Conservation (phyloP, 2,888 invertebrate genomes). For the Flabesymbios commensalis region DNA sequence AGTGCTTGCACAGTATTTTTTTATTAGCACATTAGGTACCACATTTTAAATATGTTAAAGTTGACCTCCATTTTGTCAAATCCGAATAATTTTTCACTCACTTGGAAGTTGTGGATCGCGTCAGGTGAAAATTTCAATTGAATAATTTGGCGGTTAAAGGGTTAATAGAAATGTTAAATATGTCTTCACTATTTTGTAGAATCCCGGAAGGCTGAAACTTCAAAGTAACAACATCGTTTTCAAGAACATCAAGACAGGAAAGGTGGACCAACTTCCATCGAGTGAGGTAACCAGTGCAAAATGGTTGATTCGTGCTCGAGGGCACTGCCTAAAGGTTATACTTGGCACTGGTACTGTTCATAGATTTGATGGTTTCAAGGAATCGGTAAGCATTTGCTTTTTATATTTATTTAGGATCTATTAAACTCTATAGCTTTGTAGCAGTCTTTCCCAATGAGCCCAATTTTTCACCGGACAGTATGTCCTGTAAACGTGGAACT, state of each 20-base stretch:
- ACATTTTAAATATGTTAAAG: too few species aligned
- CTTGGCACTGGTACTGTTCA: slow-evolving; percentile 87
- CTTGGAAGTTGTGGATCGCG: too few species aligned
- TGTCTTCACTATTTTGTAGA: slow-evolving; percentile 66
- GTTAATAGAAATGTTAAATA: background rate
- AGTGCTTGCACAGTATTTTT: too few species aligned
- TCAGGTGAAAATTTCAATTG: too few species aligned
- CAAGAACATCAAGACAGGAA: slow-evolving; percentile 95
- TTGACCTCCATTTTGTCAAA: too few species aligned
- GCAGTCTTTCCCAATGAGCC: too few species aligned
- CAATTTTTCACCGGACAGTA: too few species aligned
- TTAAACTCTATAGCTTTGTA: background rate
- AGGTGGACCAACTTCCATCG: slow-evolving; percentile 85
- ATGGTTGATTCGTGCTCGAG: slow-evolving; percentile 89
- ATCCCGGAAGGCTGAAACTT: slow-evolving; percentile 87
- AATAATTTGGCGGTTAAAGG: too few species aligned
- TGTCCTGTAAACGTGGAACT: too few species aligned
- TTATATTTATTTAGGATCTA: background rate
- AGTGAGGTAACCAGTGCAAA: slow-evolving; percentile 87
- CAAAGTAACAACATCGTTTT: slow-evolving; percentile 88
- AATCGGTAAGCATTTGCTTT: slow-evolving; percentile 68
- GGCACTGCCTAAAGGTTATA: slow-evolving; percentile 86
- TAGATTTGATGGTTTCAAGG: slow-evolving; percentile 92
- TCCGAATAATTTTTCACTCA: too few species aligned
- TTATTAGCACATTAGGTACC: too few species aligned